Conservation (phyloP, 23 tunicate genomes). For the Trididemnum clinides region DNA sequence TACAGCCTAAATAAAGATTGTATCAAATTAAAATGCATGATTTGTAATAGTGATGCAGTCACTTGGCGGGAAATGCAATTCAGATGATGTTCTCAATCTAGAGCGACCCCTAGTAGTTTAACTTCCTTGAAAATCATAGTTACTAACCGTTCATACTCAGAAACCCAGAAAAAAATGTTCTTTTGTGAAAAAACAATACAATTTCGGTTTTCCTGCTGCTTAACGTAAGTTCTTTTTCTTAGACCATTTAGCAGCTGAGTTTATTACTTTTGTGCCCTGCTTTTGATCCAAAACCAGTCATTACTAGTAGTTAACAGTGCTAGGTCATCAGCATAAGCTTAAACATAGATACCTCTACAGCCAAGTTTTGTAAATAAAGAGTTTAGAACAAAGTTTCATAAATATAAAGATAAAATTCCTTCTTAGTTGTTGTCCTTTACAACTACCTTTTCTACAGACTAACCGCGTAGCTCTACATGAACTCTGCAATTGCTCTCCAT, state of each 20-base stretch:
- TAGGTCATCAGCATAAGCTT: background rate
- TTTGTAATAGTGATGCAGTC: background rate
- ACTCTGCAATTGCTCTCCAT: background rate
- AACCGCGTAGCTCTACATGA: background rate
- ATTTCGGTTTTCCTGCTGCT: constrained; percentile 5
- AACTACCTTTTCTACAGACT: background rate
- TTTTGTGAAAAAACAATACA: background rate
- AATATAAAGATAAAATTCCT: background rate
- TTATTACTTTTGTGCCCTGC: background rate
- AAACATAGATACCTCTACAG: background rate
- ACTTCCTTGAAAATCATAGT: background rate
- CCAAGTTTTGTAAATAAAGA: background rate
- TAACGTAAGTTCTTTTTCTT: too few species aligned
- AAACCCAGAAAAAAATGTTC: too few species aligned
- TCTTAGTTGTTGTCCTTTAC: background rate
- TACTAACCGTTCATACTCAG: too few species aligned
- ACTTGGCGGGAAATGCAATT: background rate
- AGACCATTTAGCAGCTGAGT: background rate
- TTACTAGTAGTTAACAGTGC: background rate
- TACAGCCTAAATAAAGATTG: too few species aligned
- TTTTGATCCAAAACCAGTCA: background rate
- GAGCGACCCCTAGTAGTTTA: background rate
- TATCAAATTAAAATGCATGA: too few species aligned
- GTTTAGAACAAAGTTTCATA: background rate
- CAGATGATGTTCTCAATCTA: background rate